Conservation (phyloP, 30 jellyfish, hydroid and myxozoan genomes). For the Nemopilema nomurai region DNA sequence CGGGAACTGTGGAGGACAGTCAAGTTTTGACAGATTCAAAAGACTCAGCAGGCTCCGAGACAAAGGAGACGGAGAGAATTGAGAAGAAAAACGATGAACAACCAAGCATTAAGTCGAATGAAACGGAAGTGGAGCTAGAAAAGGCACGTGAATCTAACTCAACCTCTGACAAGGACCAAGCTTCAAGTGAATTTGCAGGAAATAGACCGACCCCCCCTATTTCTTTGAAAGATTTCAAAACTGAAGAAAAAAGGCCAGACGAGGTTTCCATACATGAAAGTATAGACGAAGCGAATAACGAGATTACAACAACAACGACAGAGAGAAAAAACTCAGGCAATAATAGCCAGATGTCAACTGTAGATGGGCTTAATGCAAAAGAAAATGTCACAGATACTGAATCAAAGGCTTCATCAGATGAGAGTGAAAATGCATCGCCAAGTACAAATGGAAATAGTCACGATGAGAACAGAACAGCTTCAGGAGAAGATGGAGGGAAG, state of each 20-base stretch:
- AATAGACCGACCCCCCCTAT: constrained; percentile 18
- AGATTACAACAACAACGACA: not conserved
- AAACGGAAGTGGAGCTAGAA: not conserved
- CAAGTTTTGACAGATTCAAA: not conserved
- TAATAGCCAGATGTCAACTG: not conserved
- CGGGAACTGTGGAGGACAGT: constrained; percentile 1
- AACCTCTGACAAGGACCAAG: not conserved
- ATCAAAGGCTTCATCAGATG: not conserved
- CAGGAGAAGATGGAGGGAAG: not conserved
- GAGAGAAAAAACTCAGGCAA: not conserved
- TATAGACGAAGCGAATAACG: not conserved
- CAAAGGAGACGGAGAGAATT: not conserved
- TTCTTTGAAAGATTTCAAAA: constrained; percentile 28
- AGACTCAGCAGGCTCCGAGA: not conserved
- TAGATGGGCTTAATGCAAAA: not conserved
- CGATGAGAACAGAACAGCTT: not conserved
- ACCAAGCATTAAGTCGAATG: constrained; percentile 3
- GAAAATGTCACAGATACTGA: not conserved
- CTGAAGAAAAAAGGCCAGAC: constrained; percentile 33
- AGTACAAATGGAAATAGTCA: not conserved
- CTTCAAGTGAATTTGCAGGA: not conserved
- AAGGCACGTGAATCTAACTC: not conserved
- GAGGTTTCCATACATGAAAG: constrained; percentile 30
- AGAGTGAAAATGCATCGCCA: not conserved
- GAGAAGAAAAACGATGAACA: not conserved